These are phyloP conservation scores for Polyodon spathula DNA, from an alignment of 2,113 vertebrate genomes.

Conservation along the genomic window DNA sequence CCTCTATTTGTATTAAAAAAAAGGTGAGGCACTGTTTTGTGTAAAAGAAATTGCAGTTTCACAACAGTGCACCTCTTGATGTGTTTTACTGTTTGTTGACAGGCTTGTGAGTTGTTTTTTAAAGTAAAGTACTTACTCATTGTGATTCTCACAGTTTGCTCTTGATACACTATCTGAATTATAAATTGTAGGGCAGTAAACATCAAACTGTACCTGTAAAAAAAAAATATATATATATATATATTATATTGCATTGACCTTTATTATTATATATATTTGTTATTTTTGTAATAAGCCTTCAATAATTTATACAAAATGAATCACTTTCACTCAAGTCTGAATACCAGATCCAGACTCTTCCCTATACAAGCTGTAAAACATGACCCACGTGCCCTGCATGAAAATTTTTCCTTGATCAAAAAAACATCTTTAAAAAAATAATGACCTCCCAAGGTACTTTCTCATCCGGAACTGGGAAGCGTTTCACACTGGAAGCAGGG, in stretches of 20 bases:
- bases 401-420: background rate
- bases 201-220: constrained; percentile 62
- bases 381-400: too few species aligned
- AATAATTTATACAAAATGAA: background rate
- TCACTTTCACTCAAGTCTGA: background rate
- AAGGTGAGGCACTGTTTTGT: too few species aligned
- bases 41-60: too few species aligned
- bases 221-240: background rate
- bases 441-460: constrained; percentile 89
- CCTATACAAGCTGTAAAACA: background rate
- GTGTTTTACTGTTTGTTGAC: too few species aligned
- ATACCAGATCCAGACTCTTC: background rate
- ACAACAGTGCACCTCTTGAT: too few species aligned
- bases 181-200: constrained; percentile 63
- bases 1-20: too few species aligned
- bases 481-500: constrained; percentile 48
- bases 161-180: constrained; percentile 23
- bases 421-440: background rate
- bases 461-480: constrained; percentile 88
- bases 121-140: constrained; percentile 33
- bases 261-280: too few species aligned
- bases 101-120: too few species aligned
- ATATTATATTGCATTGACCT: too few species aligned
- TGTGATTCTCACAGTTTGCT: constrained; percentile 6
- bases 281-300: background rate